These are phyloP conservation scores for Progne subis DNA, from an alignment of 2,113 vertebrate species.

Conservation along the genomic window DNA sequence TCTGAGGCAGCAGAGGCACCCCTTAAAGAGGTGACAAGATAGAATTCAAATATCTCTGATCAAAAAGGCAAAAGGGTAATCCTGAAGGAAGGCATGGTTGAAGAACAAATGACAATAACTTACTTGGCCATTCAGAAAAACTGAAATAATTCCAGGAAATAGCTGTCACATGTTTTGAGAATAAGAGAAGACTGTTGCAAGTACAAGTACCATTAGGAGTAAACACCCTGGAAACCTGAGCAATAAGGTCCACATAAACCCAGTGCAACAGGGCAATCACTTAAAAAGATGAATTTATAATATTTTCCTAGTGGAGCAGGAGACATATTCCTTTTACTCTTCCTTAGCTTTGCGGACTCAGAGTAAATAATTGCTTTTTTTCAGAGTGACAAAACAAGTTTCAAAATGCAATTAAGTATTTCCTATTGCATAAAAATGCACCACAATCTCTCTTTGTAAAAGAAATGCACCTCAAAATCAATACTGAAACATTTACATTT, in stretches of 20 bases:
- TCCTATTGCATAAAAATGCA: neutral
- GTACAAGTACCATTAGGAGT: neutral
- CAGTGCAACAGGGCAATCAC: neutral
- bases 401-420: neutral
- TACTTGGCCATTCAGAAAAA: neutral
- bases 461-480: neutral
- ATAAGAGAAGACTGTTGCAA: neutral
- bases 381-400: neutral
- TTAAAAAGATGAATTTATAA: neutral
- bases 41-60: neutral
- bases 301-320: neutral
- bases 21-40: neutral
- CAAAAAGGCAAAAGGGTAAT: neutral
- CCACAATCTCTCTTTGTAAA: neutral
- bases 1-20: neutral
- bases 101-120: neutral
- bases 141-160: neutral
- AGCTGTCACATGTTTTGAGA: neutral
- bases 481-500: neutral
- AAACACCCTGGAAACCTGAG: neutral
- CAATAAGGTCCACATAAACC: neutral
- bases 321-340: neutral
- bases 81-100: neutral
- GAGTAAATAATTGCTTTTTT: neutral
- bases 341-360: neutral